Base-by-base conservation (phyloP, 2,797 vertebrate genomes). In the Anabacerthia variegaticeps region DNA sequence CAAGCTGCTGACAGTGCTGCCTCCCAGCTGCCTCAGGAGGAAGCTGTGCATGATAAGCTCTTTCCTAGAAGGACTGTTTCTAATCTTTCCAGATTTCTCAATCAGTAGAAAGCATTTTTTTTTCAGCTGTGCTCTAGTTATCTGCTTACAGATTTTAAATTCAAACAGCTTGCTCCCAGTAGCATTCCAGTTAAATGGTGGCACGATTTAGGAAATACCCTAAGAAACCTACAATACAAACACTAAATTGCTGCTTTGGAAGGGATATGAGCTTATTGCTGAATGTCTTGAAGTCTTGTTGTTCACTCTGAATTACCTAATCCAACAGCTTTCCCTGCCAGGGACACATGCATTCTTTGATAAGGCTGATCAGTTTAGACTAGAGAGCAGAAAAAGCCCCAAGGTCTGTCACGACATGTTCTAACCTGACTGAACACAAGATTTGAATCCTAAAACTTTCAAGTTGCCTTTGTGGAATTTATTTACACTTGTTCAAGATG, bases 331-430 rank as follows among this genome's bases (percentile, higher is more conserved):
- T 34, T 79, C n/a, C 51, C 39, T 82, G 39, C n/a, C 21, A 79
- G 41, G 5, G 61, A 26, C 37, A 62, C 10, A 21, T 26, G 24
- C 37, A 13, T 16, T 78, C 71, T 54, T 90, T 43, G 20, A 19
- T 8, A 68, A 72, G 7, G 21, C 21, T 61, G 26, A 63, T 34
- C 32, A 54, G 51, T 43, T 46, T 46, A 46, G 10, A 76, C 51
- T 5, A 32, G 24, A 61, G 58, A 69, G 61, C 28, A 78, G 59
- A 39, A 77, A 80, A 2, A 59, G 8, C 17, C 32, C 36, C 14
- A 1, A 66, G 69, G 24, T 43, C 49, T 52, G 12, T 36, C 28
- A 46, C 0, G 0, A 24, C 18, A 63, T 7, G 27, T n/a, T 59
- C 36, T 66, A 39, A 75, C 48, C 52, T 43, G 22, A 75, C 34